Percentiles rank a stretch among this genome's conserved stretches.
Conservation (phyloP, 1,140 invertebrate genomes). For the Calephelis nemesis region DNA sequence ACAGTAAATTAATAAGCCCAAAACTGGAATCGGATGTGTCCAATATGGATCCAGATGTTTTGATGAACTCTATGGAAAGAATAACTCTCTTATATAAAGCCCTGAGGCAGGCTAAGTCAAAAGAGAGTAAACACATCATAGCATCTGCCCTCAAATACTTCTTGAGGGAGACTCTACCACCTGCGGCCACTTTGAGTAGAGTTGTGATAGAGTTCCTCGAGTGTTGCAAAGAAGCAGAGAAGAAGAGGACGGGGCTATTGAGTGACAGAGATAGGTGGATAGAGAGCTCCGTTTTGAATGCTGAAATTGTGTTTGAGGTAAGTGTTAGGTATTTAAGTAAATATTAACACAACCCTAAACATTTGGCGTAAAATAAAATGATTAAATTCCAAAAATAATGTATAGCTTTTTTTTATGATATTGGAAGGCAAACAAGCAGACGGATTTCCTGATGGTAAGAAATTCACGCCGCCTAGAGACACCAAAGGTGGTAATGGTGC, state of each 20-base stretch:
- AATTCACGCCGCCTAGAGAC: no score
- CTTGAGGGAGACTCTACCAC: conserved; percentile 65
- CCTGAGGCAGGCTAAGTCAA: conserved; percentile 35
- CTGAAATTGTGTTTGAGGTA: conserved; percentile 67
- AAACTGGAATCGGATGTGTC: conserved; percentile 60
- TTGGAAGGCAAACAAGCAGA: no score
- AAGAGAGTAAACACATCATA: conserved; percentile 44
- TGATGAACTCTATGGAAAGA: conserved; percentile 71
- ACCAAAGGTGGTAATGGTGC: no score
- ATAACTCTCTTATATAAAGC: conserved; percentile 64
- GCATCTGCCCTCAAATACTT: conserved; percentile 53
- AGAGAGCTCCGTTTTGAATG: conserved; percentile 51
- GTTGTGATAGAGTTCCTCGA: conserved; percentile 73
- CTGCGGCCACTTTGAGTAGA: conserved; percentile 67
- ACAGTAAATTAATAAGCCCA: conserved; percentile 61
- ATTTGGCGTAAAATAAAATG: no score
- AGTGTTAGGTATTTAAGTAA: conserved; percentile 19
- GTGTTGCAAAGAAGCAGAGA: conserved; percentile 63
- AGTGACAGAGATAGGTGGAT: conserved; percentile 49
- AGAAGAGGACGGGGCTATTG: conserved; percentile 35
- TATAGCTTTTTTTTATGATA: no score
- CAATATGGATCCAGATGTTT: conserved; percentile 71
- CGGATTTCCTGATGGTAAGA: no score
- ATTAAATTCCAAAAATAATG: no score
- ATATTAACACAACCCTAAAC: no score